phyloP scores from a whole-genome alignment of 2,113 vertebrate genomes.

The Desmodus rotundus region DNA sequence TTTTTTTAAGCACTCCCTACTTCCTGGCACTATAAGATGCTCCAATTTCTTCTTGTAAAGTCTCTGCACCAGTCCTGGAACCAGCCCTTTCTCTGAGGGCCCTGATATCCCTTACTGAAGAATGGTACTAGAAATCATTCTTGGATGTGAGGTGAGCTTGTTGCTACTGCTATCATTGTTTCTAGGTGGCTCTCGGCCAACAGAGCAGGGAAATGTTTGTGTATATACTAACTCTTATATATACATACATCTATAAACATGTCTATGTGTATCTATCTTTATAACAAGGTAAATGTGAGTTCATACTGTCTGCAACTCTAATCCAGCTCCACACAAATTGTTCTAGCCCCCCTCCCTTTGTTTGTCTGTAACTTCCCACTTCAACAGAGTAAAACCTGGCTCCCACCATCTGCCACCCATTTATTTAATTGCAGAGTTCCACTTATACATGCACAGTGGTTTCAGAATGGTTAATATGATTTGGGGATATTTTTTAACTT shows the following conservation, averaged over 20 bases:
- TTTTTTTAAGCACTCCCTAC: background rate
- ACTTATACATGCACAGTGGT: background rate
- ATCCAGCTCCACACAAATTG: background rate
- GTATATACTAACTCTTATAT: background rate
- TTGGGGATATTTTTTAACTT: background rate
- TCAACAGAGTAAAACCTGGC: background rate
- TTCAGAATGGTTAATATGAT: background rate
- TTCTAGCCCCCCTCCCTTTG: background rate
- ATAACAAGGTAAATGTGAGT: background rate
- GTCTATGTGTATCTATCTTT: background rate
- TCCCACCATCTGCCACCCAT: background rate
- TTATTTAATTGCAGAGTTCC: background rate
- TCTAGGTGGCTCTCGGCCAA: background rate
- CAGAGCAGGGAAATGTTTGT: background rate
- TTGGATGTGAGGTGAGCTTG: background rate
- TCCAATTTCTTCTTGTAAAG: background rate
- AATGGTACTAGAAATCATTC: background rate
- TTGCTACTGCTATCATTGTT: background rate
- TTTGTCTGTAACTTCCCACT: background rate
- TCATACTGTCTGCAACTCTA: background rate
- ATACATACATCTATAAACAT: background rate
- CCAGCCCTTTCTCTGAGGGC: background rate
- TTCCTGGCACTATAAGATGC: background rate
- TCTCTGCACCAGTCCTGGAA: background rate
- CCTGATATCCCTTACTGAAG: background rate